Base-by-base conservation (phyloP, 2,113 vertebrate genomes). In the Laterallus jamaicensis region DNA sequence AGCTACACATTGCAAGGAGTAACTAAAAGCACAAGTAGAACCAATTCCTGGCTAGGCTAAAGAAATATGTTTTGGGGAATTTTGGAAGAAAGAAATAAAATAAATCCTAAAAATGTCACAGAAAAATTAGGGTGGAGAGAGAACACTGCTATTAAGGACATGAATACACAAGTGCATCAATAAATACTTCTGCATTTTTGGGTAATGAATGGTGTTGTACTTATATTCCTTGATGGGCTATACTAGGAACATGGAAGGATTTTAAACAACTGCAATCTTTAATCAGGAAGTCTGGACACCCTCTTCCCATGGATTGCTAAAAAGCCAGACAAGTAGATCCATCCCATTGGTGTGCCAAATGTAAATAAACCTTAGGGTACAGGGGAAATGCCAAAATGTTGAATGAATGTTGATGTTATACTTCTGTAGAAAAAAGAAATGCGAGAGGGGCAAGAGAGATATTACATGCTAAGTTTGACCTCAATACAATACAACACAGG, bases 401-500 rank as follows among this genome's bases (percentile, higher is more conserved):
- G 62, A 21, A 54, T 42, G 10, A 32, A 50, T 20, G 15, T 49
- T 73, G 29, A 54, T 54, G 15, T 54, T 82, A 35, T 13, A 69
- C 3, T 15, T 52, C 20, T 59, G 26, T 8, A 73, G 42, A 59
- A 68, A 64, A 59, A 68, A 64, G 28, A 86, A 62, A 67, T 4
- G 10, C 21, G 25, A 58, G 25, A 59, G 19, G 5, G 28, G 26
- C 0, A 1, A 62, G 25, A 44, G 1, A 73, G 24, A 6, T 15
- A 62, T 13, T 47, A 9, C 37, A 26, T 18, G 15, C 12, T 70
- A 37, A 39, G 26, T 16, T 63, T 54, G 16, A 52, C 29, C 31
- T 58, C 44, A 71, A 14, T 67, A 40, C 6, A n/a, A 80, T 55
- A 37, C 15, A 84, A 11, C 24, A 73, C 25, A 66, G 39, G 11